Percentiles rank a stretch among this genome's conserved stretches.
Evolutionary conservation across 1,140 invertebrate species (phyloP).

Genomic region (Nixonia krombeini): DNA sequence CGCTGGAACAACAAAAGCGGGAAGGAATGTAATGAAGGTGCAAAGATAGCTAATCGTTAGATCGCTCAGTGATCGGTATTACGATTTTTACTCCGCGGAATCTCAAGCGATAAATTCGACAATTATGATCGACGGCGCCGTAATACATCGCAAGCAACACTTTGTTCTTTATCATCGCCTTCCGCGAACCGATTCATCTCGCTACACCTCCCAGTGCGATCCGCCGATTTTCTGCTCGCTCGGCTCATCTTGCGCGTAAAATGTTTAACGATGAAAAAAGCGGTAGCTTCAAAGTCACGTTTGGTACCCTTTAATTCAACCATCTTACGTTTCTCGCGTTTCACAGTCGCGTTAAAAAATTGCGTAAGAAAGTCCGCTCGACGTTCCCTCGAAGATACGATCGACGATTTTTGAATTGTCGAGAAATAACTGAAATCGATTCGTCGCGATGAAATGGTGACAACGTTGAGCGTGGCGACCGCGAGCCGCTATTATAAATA

Average conservation of each 20-base stretch:
- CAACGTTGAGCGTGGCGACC: no score
- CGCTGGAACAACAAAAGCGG: no score
- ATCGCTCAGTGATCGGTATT: slow-evolving; percentile 22
- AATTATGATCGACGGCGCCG: slow-evolving; percentile 37
- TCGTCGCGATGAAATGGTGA: no score
- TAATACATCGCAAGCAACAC: slow-evolving; percentile 43
- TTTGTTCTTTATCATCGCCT: slow-evolving; percentile 40
- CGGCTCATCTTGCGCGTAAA: slow-evolving; percentile 26
- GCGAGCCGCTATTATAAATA: no score
- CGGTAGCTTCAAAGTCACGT: slow-evolving; percentile 12
- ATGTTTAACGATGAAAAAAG: slow-evolving; percentile 22
- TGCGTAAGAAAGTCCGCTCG: no score
- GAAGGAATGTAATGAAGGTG: no score
- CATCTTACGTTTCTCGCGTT: no score
- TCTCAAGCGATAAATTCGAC: slow-evolving; percentile 40
- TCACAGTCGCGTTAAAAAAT: no score
- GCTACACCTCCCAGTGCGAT: slow-evolving; percentile 29
- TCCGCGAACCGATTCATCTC: slow-evolving; percentile 39
- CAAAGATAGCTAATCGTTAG: no score
- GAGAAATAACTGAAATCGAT: no score
- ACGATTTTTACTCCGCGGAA: slow-evolving; percentile 31
- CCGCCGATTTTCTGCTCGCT: slow-evolving; percentile 35
- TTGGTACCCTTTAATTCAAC: background rate
- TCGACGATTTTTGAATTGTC: no score
- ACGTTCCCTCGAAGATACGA: no score